phyloP scores from a whole-genome alignment of 1,140 invertebrate genomes.

The Drosophila ficusphila region DNA sequence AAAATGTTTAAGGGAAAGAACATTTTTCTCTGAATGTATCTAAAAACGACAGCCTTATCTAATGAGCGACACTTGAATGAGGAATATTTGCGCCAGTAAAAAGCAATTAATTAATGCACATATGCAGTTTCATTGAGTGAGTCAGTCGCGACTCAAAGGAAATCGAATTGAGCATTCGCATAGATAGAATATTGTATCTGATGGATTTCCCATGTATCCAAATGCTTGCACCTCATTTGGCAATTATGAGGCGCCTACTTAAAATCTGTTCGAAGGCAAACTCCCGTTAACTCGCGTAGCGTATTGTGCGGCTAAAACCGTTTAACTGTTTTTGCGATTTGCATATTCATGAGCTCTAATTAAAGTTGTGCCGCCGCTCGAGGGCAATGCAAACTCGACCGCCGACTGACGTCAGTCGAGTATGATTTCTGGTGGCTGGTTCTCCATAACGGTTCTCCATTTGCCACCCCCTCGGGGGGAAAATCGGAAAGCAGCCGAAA shows the following conservation, averaged over 20 bases:
- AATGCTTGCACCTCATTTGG: slow-evolving; percentile 27
- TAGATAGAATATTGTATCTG: slow-evolving; percentile 58
- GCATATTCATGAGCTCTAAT: slow-evolving; percentile 64
- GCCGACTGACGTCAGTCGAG: slow-evolving; percentile 25
- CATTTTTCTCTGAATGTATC: slow-evolving; percentile 7
- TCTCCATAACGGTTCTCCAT: slow-evolving; percentile 16
- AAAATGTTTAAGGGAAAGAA: too few relatives aligned
- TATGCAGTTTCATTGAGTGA: slow-evolving; percentile 40
- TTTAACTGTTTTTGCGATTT: slow-evolving; percentile 19
- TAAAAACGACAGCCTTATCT: slow-evolving; percentile 46
- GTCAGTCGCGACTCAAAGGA: slow-evolving; percentile 37
- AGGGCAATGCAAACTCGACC: slow-evolving; percentile 21
- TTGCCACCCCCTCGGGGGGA: slow-evolving; percentile 15
- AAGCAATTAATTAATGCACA: slow-evolving; percentile 60
- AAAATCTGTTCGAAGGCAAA: slow-evolving; percentile 20
- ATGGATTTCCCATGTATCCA: slow-evolving; percentile 66
- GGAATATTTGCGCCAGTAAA: slow-evolving; percentile 52
- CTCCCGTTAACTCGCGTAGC: slow-evolving; percentile 45
- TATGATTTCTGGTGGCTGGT: slow-evolving; percentile 15
- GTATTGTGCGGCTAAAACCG: slow-evolving; percentile 29
- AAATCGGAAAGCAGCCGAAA: slow-evolving; percentile 18
- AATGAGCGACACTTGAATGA: slow-evolving; percentile 35
- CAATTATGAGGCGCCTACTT: slow-evolving; percentile 25
- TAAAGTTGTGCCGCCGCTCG: slow-evolving; percentile 43
- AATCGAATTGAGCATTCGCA: slow-evolving; percentile 31